A percentile compares a stretch with the other conserved stretches of the same genome.
These are phyloP conservation scores for Chirona hameri DNA, from an alignment of 2,888 invertebrate genomes.

Conservation along the genomic window DNA sequence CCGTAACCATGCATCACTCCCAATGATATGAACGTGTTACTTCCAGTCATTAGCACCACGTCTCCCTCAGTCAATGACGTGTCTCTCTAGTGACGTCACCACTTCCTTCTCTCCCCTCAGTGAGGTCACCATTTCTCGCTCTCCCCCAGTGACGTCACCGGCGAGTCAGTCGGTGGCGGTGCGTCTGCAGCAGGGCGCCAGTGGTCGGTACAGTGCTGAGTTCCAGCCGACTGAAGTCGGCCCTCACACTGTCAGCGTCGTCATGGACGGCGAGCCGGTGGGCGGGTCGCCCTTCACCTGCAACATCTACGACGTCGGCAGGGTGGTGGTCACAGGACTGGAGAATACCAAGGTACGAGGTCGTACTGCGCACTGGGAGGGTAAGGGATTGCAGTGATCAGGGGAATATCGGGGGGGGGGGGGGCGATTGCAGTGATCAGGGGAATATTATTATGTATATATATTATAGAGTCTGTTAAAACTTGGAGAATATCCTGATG, in stretches of 20 bases:
- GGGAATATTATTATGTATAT: too few species aligned
- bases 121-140: too few species aligned
- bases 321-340: conserved; percentile 53
- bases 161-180: conserved; percentile 75
- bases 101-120: background rate
- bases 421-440: background rate
- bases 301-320: conserved; percentile 84
- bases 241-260: conserved; percentile 75
- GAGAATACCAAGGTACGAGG: conserved; percentile 59
- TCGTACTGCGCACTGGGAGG: too few species aligned
- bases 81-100: background rate
- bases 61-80: too few species aligned
- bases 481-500: too few species aligned
- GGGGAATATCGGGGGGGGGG: too few species aligned
- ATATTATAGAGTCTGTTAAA: too few species aligned
- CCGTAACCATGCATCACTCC: too few species aligned
- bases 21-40: too few species aligned
- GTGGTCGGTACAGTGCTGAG: conserved; percentile 68
- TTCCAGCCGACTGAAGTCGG: conserved; percentile 85
- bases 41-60: too few species aligned
- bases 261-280: conserved; percentile 75
- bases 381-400: too few species aligned
- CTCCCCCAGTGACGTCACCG: conserved; percentile 70
- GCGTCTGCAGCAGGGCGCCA: conserved; percentile 57
- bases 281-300: conserved; percentile 90